Evolutionary conservation across 2,797 vertebrate genomes (phyloP), one percentile per base, ranked within the genome.

Genomic region (Nannoperca obscura): DNA sequence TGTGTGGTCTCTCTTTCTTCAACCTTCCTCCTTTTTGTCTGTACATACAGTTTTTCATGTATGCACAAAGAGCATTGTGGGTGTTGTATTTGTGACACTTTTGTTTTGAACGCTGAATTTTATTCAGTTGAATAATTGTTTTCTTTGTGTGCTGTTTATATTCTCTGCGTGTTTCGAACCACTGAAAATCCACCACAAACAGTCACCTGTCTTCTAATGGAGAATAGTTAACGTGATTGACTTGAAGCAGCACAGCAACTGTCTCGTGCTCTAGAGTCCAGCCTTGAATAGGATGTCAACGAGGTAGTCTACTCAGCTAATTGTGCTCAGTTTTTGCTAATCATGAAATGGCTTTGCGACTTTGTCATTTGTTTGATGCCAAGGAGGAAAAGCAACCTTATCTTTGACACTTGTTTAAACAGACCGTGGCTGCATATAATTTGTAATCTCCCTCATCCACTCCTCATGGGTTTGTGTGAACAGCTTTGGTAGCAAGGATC

Each of bases 1-100:
- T 88, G 88, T 89, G 89, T 92, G 89, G 88, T 86, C 89, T 85
- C 82, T 88, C 66, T 82, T 76, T 89, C 83, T 80, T 82, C 78
- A 73, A 40, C 82, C 71, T 76, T 63, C 49, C 63, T 61, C 46
- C 75, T 65, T 65, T 78, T 78, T 86, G 59, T 84, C 63, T 76
- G 46, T 55, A 42, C 20, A 34, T 9, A 74, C 17, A 17, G 61
- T 57, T 50, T 42, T 13, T 52, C 59, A 74, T 3, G 46, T 58
- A 42, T 69, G 64, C 59, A 71, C 24, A 77, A 65, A 78, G 60
- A 60, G 10, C 20, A 49, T 36, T 32, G 46, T 55, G 19, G 38
- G 38, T 55, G 67, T 52, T 40, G 74, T 10, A 30, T 64, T 49
- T 78, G 32, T 59, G 34, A 62, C 60, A 60, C 46, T 53, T 71